phyloP scores from a whole-genome alignment of 2,797 vertebrate species.

The Echeneis naucrates region DNA sequence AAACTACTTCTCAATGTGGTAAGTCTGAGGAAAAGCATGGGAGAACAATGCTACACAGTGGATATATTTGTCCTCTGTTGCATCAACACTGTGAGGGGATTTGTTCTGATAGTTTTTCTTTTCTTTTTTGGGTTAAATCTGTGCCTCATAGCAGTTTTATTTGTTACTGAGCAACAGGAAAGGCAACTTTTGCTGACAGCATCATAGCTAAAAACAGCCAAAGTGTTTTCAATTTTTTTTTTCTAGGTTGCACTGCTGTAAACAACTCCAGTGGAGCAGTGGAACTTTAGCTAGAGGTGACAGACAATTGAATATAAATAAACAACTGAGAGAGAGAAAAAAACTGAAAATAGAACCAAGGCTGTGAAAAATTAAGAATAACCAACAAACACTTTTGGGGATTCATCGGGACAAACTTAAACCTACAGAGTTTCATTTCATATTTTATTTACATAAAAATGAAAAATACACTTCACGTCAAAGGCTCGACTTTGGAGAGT shows the following conservation, averaged over 20 bases:
- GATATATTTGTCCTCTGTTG: neutral
- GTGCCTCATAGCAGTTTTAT: slow-evolving; percentile 36
- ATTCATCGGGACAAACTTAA: neutral
- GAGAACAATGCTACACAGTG: neutral
- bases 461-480: neutral
- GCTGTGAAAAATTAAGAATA: slow-evolving; percentile 5
- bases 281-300: slow-evolving; percentile 57
- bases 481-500: neutral
- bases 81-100: slow-evolving; percentile 5
- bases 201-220: slow-evolving; percentile 6
- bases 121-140: neutral
- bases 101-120: slow-evolving; percentile 11
- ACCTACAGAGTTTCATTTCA: neutral
- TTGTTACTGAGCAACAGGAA: slow-evolving; percentile 43
- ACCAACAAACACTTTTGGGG: neutral
- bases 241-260: slow-evolving; percentile 8
- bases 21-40: slow-evolving; percentile 1
- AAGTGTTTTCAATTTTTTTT: slow-evolving; percentile 8
- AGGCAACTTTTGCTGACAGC: slow-evolving; percentile 39
- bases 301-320: slow-evolving; percentile 23
- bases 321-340: slow-evolving; percentile 36
- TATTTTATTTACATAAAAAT: neutral
- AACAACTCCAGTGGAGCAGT: slow-evolving; percentile 38
- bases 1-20: neutral
- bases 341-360: slow-evolving; percentile 30